These are phyloP conservation scores for Incurvaria masculella DNA, from an alignment of 2,888 invertebrate genomes.

Conservation along the genomic window DNA sequence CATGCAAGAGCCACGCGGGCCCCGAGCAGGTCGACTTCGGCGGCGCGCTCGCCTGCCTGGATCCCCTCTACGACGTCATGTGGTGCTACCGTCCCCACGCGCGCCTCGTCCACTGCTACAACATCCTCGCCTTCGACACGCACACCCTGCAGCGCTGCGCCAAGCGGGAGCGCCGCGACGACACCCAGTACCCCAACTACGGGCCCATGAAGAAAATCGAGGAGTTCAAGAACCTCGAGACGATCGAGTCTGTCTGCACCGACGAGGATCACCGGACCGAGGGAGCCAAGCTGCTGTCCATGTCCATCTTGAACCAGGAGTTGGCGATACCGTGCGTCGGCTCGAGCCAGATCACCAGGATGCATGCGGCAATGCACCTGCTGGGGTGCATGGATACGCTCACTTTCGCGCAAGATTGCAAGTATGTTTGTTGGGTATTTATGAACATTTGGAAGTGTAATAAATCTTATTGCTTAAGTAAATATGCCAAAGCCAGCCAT, in stretches of 20 bases:
- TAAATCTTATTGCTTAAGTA: no score
- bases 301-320: constrained; percentile 75
- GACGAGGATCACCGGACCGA: constrained; percentile 29
- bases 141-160: constrained; percentile 42
- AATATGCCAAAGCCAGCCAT: no score
- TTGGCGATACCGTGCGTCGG: constrained; percentile 73
- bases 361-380: constrained; percentile 88
- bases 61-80: constrained; percentile 89
- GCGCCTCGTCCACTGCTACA: constrained; percentile 70
- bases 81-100: constrained; percentile 83
- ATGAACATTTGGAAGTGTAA: no score
- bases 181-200: constrained; percentile 39
- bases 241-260: constrained; percentile 31
- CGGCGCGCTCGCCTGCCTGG: constrained; percentile 77
- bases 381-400: constrained; percentile 87
- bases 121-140: constrained; percentile 77
- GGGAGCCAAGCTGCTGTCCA: constrained; percentile 34
- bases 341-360: constrained; percentile 70
- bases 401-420: constrained; percentile 73
- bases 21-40: constrained; percentile 82
- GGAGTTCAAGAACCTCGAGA: constrained; percentile 39
- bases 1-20: constrained; percentile 80
- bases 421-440: constrained; percentile 39
- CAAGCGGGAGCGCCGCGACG: constrained; percentile 29
- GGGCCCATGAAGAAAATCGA: constrained; percentile 42